Evolutionary conservation across 2,888 invertebrate species (phyloP), one percentile per base, ranked within the genome.

Genomic region (Argyra leucocephala): DNA sequence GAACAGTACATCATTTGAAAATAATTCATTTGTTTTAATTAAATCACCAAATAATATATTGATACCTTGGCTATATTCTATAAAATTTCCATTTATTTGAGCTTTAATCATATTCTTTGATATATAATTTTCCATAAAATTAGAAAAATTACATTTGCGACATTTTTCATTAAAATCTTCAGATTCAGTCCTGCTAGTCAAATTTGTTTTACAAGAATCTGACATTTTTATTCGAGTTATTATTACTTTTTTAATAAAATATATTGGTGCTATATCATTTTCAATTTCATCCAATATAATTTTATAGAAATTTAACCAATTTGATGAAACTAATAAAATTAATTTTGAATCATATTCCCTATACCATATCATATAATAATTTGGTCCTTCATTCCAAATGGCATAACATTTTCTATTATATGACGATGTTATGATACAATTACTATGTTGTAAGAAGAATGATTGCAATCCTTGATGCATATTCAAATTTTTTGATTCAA

Each of bases 381-480:
- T 21, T 31, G 31, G 61, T 21, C n/a, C 61, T 18, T 70, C 71
- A 24, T 66, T 67, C 71, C 71, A 71, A n/a, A 71, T 10, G 1
- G 70, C 66, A 64, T 66, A 70, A 23, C 31, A 64, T 9, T 26
- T 57, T 18, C 65, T 65, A 12, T 67, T 64, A n/a, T n/a, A n/a
- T n/a, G n/a, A n/a, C 6, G 68, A 64, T 12, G 48, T 62, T 1
- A 71, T 22, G 1, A 71, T 60, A 6, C 62, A 65, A 26, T 67
- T 63, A 1, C 66, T 66, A 37, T 69, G 69, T 7, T 61, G 66
- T 23, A 63, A 58, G 21, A 66, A 69, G 15, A 57, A 63, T 4
- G 61, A 4, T 61, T 61, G 12, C 22, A 66, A 22, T 61, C 59
- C 64, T 21, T 59, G 57, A 21, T 62, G 67, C 1, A 69, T 57